Evolutionary conservation across 2,797 vertebrate genomes (phyloP), one percentile per base, ranked within the genome.

Genomic region (Falco peregrinus): DNA sequence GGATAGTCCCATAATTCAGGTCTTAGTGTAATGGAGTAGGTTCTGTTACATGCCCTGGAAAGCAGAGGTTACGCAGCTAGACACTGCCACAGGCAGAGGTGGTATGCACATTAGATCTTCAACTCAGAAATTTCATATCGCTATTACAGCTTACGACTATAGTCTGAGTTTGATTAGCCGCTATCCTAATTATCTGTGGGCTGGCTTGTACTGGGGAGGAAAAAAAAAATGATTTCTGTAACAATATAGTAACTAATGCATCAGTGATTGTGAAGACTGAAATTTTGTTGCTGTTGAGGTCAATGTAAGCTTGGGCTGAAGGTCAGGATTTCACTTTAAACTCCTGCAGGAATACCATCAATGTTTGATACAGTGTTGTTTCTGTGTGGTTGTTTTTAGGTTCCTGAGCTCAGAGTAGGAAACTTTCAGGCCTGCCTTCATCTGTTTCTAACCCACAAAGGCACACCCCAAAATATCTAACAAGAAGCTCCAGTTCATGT

Each of bases 111-210:
- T n/a, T 31, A 61, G 45, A 12, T 57, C 47, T 89, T 50, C 64
- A 74, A 2, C 48, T 63, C 18, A 10, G 26, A 82, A 26, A 53
- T 67, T 61, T 35, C 25, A 17, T 12, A 17, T 19, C 48, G 22
- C 8, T 79, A 12, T 4, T 69, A 26, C 31, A 91, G 3, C 25
- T 63, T 57, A 11, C 3, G 37, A 0, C 3, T 41, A 0, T 3
- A 82, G n/a, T 57, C n/a, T 77, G 37, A 59, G n/a, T 89, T 70
- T 79, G 21, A 45, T 56, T 70, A 68, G 9, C 48, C 21, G 4
- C 56, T 73, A 3, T n/a, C 65, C 13, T 69, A 29, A 25, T 75
- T 31, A 4, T 73, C 54, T 33, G 12, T 79, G 43, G 25, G 18
- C 39, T 96, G 37, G n/a, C 33, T 83, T 80, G 16, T 22, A 9